A percentile compares a stretch with the other conserved stretches of the same genome.
phyloP scores from a whole-genome alignment of 2,888 invertebrate genomes.

The Tenthredo distinguenda region DNA sequence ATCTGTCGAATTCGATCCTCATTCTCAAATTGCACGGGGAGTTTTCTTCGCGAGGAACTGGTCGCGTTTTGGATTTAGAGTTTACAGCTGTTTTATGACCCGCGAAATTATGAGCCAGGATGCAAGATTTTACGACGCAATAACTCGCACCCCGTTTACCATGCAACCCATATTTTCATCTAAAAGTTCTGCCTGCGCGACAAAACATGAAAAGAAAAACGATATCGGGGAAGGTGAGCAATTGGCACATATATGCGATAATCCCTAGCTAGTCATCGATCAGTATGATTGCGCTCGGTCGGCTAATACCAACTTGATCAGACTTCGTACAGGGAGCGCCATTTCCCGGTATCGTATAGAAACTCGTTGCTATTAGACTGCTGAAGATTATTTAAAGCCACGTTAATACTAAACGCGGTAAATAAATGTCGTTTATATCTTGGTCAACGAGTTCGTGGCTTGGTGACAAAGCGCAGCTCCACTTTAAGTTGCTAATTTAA shows the following conservation, averaged over 20 bases:
- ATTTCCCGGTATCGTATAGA: neutral
- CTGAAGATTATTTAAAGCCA: neutral
- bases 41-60: slow-evolving; percentile 23
- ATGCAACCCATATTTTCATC: slow-evolving; percentile 58
- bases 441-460: slow-evolving; percentile 34
- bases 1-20: slow-evolving; percentile 45
- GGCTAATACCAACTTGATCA: slow-evolving; percentile 29
- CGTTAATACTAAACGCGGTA: neutral
- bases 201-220: slow-evolving; percentile 21
- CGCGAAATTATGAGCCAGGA: slow-evolving; percentile 61
- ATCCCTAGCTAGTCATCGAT: slow-evolving; percentile 25
- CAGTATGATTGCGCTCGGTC: slow-evolving; percentile 35
- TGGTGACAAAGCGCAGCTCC: slow-evolving; percentile 22
- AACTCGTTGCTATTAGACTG: neutral
- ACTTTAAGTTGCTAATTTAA: slow-evolving; percentile 30
- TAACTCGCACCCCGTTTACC: slow-evolving; percentile 62
- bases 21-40: slow-evolving; percentile 52
- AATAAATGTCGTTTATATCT: slow-evolving; percentile 6
- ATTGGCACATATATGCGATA: neutral
- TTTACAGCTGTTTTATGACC: slow-evolving; percentile 61
- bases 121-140: slow-evolving; percentile 62
- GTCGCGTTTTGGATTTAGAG: slow-evolving; percentile 55
- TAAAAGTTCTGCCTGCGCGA: slow-evolving; percentile 31
- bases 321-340: slow-evolving; percentile 33
- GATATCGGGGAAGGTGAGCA: slow-evolving; percentile 22